phyloP scores from a whole-genome alignment of 2,797 vertebrate genomes.

The Carcharodon carcharias region DNA sequence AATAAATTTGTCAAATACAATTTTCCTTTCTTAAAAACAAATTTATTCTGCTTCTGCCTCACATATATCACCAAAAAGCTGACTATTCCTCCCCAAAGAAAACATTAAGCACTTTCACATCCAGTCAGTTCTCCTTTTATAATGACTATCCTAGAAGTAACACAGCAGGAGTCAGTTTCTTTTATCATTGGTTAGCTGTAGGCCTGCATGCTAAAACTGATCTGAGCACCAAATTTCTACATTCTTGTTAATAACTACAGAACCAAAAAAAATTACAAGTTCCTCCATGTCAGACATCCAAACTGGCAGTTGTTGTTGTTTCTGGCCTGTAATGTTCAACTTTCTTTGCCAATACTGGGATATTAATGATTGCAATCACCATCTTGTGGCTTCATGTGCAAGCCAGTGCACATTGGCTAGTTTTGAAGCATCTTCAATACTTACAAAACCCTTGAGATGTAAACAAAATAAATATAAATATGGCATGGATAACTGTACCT shows the following conservation, averaged over 20 bases:
- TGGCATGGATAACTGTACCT: background rate
- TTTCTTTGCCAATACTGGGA: background rate
- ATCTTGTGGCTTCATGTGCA: background rate
- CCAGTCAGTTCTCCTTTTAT: background rate
- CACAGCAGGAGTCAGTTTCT: background rate
- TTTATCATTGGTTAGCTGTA: background rate
- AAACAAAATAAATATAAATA: background rate
- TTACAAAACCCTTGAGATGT: background rate
- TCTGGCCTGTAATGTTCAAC: background rate
- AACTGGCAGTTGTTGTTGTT: background rate
- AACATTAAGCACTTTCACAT: background rate
- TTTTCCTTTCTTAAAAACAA: background rate
- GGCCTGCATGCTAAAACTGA: background rate
- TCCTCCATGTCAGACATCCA: background rate
- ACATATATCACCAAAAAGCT: background rate
- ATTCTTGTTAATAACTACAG: background rate
- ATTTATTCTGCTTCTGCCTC: background rate
- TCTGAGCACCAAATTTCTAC: background rate
- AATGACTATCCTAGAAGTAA: background rate
- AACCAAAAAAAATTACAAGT: background rate
- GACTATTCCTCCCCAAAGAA: background rate
- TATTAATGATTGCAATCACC: background rate
- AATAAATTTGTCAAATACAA: background rate
- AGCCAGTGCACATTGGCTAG: background rate
- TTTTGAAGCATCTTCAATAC: background rate